Base-by-base conservation (phyloP, 2,888 invertebrate species). In the Aspidapion aeneum region DNA sequence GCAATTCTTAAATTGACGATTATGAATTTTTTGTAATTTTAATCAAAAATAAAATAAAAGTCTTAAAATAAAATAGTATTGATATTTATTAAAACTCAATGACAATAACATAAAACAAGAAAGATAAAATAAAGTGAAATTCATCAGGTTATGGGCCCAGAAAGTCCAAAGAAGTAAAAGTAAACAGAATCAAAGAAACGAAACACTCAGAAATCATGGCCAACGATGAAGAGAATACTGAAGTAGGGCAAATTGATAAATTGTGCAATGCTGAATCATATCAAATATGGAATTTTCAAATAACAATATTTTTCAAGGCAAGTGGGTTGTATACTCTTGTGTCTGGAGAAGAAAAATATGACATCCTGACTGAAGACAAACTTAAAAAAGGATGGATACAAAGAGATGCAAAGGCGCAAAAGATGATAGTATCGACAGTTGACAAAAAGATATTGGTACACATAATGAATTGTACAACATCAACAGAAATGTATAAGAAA, bases 341-440 rank as follows among this genome's bases (percentile, higher is more conserved):
- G n/a, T 21, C 21, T 21, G 22, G 56, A 19, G 56, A 56, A 22
- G 18, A 19, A 56, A 57, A 22, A 52, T 35, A 12, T 35, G 12
- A 35, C 3, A 12, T 7, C 12, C 12, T 35, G 12, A 35, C 35
- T 7, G 35, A 35, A 35, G 12, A 3, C 12, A 35, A 35, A 35
- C 35, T 7, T 35, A 35, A 35, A 35, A 35, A 35, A 35, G 5
- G 3, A 35, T 35, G 35, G 35, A 35, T 35, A 12, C 35, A 7
- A 62, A 64, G 61, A 12, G 61, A 62, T 21, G 64, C 61, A 1
- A 55, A 56, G 21, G 61, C 64, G 1, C 64, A 64, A 17, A 64
- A 58, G 18, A 54, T 22, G 1, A 64, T 58, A 19, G 55, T 58
- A 1, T 55, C 63, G 20, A 21, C 60, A n/a, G 51, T 60, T 17